Base-by-base conservation (phyloP, 1,140 invertebrate genomes). In the Globodera rostochiensis region DNA sequence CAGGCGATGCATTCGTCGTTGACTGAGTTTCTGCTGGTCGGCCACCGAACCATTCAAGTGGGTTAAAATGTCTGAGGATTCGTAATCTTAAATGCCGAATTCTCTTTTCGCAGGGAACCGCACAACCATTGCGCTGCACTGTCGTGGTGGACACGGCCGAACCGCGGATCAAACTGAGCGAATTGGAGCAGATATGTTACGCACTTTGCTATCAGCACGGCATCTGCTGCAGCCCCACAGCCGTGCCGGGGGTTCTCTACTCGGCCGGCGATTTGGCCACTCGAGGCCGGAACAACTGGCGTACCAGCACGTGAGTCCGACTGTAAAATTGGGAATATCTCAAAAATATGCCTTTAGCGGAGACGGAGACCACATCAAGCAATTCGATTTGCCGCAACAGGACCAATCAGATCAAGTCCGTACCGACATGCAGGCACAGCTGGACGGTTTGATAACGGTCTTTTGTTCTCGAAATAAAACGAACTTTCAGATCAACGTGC, bases 121-220 rank as follows among this genome's bases (percentile, higher is more conserved):
- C 82, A 0, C 82, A 84, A 36, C 82, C 82, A 19, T 60, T 74
- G 19, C 82, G 82, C 19, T 83, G 82, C 71, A 84, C 82, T 47
- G 82, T 83, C 6, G 66, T 83, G 5, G n/a, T 71, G 57, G 82
- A 83, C 50, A 69, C 82, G 4, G 45, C 83, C 7, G 9, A 3
- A 3, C 50, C 50, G 7, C 50, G 50, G 50, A 4, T 53, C 50
- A 53, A 53, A 13, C 50, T 83, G 0, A 71, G 47, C 6, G 80
- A 84, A 11, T 49, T 83, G 21, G 82, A 83, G 57, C 57, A 80
- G 4, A 79, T 79, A 4, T 57, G 46, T 7, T 74, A 78, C 47
- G 69, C 78, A 19, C 53, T 78, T 11, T 47, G 53, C 13, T 79
- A 79, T 7, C 57, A 69, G 7, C 69, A 73, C 47, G 78, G 78